Evolutionary conservation across 2,888 invertebrate species (phyloP).

Genomic region (Ptilodon capucinus): DNA sequence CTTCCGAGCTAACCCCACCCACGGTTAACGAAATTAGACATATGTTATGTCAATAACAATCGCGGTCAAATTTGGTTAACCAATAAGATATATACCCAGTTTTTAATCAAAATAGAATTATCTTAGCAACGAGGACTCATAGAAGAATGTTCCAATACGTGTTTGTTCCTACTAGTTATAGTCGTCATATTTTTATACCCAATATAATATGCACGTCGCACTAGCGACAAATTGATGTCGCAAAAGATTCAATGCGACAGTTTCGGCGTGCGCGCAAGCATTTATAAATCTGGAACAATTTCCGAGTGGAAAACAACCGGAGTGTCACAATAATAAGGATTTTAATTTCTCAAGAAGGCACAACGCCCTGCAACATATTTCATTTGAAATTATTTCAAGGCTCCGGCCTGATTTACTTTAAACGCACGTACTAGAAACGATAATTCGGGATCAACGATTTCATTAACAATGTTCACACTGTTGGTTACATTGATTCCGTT

Average conservation of each 20-base stretch:
- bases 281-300: conserved; percentile 26
- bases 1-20: too few relatives aligned
- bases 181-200: conserved; percentile 22
- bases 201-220: conserved; percentile 25
- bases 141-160: too few relatives aligned
- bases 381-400: conserved; percentile 36
- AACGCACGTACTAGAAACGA: conserved; percentile 11
- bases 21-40: conserved; percentile 58
- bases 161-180: too few relatives aligned
- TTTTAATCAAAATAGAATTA: conserved; percentile 10
- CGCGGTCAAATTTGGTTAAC: conserved; percentile 42
- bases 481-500: conserved; percentile 1
- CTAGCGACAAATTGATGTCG: conserved; percentile 22
- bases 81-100: too few relatives aligned
- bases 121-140: conserved; percentile 1
- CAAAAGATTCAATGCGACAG: conserved; percentile 22
- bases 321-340: conserved; percentile 25
- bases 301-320: conserved; percentile 23
- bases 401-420: conserved; percentile 31
- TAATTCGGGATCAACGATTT: conserved; percentile 10
- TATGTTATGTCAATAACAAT: too few relatives aligned
- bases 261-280: conserved; percentile 14
- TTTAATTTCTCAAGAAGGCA: conserved; percentile 24
- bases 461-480: conserved; percentile 7
- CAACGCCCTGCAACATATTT: conserved; percentile 9